Evolutionary conservation across 2,888 invertebrate genomes (phyloP).

Genomic region (Yponomeuta plumbellus): DNA sequence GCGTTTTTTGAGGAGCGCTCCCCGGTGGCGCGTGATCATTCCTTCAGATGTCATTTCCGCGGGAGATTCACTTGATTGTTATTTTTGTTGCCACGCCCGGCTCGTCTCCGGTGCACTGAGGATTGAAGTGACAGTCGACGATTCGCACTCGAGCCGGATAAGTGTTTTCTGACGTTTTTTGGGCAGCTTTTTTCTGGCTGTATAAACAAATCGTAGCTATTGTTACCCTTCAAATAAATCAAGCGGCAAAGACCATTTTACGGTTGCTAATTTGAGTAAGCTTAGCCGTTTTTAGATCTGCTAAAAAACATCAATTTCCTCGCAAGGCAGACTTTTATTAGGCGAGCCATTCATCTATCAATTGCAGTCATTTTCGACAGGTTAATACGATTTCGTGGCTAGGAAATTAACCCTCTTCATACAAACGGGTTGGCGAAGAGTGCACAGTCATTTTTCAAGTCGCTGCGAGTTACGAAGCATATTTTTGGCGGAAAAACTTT

Average conservation of each 20-base stretch:
- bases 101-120: constrained; percentile 50
- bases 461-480: constrained; percentile 24
- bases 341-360: constrained; percentile 29
- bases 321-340: constrained; percentile 25
- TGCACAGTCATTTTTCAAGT: constrained; percentile 29
- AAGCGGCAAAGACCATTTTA: background rate
- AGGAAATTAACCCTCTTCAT: constrained; percentile 33
- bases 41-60: constrained; percentile 74
- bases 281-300: background rate
- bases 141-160: constrained; percentile 73
- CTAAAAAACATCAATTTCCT: constrained; percentile 21
- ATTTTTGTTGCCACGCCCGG: constrained; percentile 69
- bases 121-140: constrained; percentile 73
- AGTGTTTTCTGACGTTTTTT: constrained; percentile 70
- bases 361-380: constrained; percentile 32
- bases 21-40: constrained; percentile 75
- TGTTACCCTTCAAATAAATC: constrained; percentile 26
- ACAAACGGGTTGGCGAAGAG: constrained; percentile 25
- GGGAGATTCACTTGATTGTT: constrained; percentile 75
- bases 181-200: constrained; percentile 60
- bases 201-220: constrained; percentile 31
- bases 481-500: constrained; percentile 19
- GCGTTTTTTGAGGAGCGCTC: constrained; percentile 79
- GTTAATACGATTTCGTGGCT: constrained; percentile 31
- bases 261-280: background rate